Evolutionary conservation across 2,797 vertebrate species (phyloP), one percentile per base, ranked within the genome.

Genomic region (Thunnus albacares): DNA sequence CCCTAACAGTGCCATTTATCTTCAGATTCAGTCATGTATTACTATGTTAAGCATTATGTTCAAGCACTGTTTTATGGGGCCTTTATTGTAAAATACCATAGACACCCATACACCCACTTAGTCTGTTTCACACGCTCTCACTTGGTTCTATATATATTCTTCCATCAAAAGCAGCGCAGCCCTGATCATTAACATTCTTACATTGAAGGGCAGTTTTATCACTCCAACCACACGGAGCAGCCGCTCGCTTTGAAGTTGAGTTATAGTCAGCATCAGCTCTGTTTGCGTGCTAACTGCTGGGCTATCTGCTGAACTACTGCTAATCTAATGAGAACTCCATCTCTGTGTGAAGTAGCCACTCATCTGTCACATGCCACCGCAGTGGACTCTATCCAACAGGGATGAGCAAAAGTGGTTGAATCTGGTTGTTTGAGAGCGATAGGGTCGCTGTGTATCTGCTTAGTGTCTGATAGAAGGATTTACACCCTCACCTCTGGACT

Each of bases 151-250:
- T 88, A 90, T 90, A 87, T 93, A 86, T 87, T 89, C 85, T 72
- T 80, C 84, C 72, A 87, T 79, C 84, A 86, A 84, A 90, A 87
- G 84, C 72, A 84, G 76, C 20, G 26, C 82, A 83, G 87, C 77
- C 47, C 71, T 71, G 80, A 92, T 93, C 88, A 88, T 92, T 91
- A 94, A 93, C 90, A 94, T 95, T 95, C 92, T 94, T 87, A 91
- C 85, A 88, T 10, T 75, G 90, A 89, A 84, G 88, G 80, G 85
- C 74, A 91, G 87, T 90, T 85, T 92, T 89, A 93, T 92, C 90
- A 76, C 86, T 83, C 81, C 69, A 80, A 81, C 85, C 71, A 79
- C 87, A 89, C 71, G 49, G 84, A 86, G 88, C 79, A 75, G 79
- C 58, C 33, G 55, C 81, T 77, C 43, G 66, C 87, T 95, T 94